Conservation (phyloP, 2,888 invertebrate species). For the Cynaeus angustus region DNA sequence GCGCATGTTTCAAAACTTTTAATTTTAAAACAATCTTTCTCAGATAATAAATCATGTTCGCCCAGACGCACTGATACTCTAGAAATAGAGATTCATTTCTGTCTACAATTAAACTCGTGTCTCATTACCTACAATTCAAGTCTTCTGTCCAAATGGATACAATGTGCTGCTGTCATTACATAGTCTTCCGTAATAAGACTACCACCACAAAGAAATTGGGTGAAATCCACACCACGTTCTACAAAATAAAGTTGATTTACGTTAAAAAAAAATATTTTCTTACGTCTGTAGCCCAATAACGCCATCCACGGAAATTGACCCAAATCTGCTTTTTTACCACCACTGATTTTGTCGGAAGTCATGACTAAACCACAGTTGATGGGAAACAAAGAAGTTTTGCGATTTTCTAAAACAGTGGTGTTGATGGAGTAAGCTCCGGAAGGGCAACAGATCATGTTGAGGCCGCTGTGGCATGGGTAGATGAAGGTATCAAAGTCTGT, state of each 20-base stretch:
- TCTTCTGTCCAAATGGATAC: constrained; percentile 68
- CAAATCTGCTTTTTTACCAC: constrained; percentile 75
- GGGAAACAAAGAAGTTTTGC: constrained; percentile 49
- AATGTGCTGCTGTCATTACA: constrained; percentile 77
- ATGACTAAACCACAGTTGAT: constrained; percentile 75
- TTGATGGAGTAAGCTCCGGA: constrained; percentile 18
- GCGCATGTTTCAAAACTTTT: constrained; percentile 66
- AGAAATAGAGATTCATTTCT: constrained; percentile 46
- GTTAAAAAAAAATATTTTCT: constrained; percentile 3
- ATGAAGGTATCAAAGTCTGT: constrained; percentile 19
- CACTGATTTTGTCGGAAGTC: constrained; percentile 76
- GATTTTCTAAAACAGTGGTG: constrained; percentile 17
- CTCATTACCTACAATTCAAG: constrained; percentile 62
- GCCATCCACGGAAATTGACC: constrained; percentile 80
- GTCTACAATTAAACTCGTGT: not conserved
- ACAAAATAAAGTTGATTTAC: constrained; percentile 36
- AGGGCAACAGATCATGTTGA: constrained; percentile 56
- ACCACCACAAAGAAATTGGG: constrained; percentile 71
- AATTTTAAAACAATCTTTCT: constrained; percentile 70
- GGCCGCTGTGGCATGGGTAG: constrained; percentile 55
- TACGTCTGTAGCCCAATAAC: constrained; percentile 73
- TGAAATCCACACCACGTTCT: constrained; percentile 56
- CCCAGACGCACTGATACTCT: constrained; percentile 79
- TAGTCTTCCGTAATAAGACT: constrained; percentile 74
- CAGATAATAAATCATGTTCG: constrained; percentile 74